Evolutionary conservation across 1,140 invertebrate genomes (phyloP).

Genomic region (Eurosta solidaginis): DNA sequence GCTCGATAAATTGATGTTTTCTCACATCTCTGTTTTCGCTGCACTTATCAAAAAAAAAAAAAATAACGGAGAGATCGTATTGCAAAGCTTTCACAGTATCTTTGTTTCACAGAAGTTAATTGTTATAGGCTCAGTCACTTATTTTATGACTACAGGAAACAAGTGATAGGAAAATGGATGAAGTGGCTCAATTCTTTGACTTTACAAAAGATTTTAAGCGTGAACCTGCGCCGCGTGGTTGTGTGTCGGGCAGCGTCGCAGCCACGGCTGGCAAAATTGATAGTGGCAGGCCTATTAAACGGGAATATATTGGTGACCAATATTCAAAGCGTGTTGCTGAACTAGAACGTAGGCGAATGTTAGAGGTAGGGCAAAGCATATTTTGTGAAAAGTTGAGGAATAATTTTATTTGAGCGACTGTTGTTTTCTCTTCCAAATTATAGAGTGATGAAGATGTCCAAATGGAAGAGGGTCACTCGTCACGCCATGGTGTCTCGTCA

Average conservation of each 20-base stretch:
- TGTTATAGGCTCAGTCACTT: not conserved
- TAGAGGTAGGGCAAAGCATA: conserved; percentile 37
- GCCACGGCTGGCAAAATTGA: not conserved
- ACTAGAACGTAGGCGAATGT: conserved; percentile 40
- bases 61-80: too few relatives aligned
- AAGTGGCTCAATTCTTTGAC: conserved; percentile 52
- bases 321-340: conserved; percentile 41
- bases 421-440: not conserved
- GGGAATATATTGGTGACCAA: conserved; percentile 44
- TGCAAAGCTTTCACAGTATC: too few relatives aligned
- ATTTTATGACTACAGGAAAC: not conserved
- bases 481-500: not conserved
- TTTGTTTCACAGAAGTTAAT: too few relatives aligned
- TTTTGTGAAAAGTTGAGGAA: not conserved
- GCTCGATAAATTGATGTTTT: too few relatives aligned
- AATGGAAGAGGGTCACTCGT: not conserved
- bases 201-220: conserved; percentile 50
- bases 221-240: conserved; percentile 29
- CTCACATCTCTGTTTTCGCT: too few relatives aligned
- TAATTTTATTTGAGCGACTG: not conserved
- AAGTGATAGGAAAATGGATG: conserved; percentile 53
- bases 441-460: conserved; percentile 5
- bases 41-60: too few relatives aligned
- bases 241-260: conserved; percentile 31
- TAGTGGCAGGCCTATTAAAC: conserved; percentile 40